phyloP scores from a whole-genome alignment of 2,797 vertebrate species.

The Euthynnus affinis region DNA sequence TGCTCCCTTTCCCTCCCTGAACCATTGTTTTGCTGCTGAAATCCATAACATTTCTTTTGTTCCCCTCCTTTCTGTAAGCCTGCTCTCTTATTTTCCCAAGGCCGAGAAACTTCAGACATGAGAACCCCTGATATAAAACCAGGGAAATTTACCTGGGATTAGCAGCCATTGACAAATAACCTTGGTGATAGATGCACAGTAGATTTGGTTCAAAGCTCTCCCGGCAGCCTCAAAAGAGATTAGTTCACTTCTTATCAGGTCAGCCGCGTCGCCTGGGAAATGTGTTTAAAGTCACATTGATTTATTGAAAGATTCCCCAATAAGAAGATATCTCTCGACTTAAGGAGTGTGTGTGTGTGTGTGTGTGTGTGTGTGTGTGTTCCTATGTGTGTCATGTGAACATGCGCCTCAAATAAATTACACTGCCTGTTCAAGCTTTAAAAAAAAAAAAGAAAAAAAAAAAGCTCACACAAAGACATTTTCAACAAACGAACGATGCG shows the following conservation, averaged over 20 bases:
- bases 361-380: constrained; percentile 63
- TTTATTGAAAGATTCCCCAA: constrained; percentile 93
- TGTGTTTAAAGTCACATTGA: constrained; percentile 92
- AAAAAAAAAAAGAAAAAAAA: constrained; percentile 37
- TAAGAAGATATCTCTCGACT: constrained; percentile 88
- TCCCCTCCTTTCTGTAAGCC: constrained; percentile 78
- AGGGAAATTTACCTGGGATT: constrained; percentile 91
- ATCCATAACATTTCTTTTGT: constrained; percentile 88
- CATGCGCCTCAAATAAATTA: constrained; percentile 78
- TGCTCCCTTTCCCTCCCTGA: constrained; percentile 40
- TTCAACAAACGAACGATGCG: constrained; percentile 71
- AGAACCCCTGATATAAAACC: constrained; percentile 90
- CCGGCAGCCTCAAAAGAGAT: constrained; percentile 91
- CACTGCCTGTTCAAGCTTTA: constrained; percentile 72
- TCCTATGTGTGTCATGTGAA: constrained; percentile 76
- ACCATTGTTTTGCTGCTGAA: constrained; percentile 78
- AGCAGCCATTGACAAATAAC: constrained; percentile 92
- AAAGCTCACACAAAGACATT: constrained; percentile 72
- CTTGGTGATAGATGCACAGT: constrained; percentile 91
- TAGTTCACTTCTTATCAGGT: constrained; percentile 91
- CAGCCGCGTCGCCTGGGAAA: constrained; percentile 89
- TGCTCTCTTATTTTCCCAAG: constrained; percentile 85
- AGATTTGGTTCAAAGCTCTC: constrained; percentile 91
- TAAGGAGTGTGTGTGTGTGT: constrained; percentile 72
- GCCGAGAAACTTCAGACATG: constrained; percentile 89